Evolutionary conservation across 2,113 vertebrate genomes (phyloP).

Genomic region (Oriolus oriolus): DNA sequence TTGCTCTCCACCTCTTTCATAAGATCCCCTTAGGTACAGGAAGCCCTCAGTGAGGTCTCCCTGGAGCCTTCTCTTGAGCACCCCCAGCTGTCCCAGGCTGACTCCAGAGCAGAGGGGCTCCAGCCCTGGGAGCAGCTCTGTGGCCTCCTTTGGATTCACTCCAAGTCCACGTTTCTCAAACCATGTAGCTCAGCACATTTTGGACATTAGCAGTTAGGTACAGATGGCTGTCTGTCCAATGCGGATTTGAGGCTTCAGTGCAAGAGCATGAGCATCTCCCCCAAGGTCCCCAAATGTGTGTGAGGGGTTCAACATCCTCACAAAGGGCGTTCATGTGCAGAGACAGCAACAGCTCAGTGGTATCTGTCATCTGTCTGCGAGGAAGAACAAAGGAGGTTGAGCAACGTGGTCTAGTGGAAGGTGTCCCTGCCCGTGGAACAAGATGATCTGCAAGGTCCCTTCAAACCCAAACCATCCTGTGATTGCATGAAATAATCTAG

Average conservation of each 20-base stretch:
- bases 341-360: neutral
- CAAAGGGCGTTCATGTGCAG: accelerated
- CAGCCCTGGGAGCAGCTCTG: accelerated
- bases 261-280: neutral
- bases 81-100: neutral
- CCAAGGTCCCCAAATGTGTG: neutral
- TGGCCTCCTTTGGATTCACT: too few species aligned
- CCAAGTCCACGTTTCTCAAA: neutral
- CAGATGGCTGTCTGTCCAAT: neutral
- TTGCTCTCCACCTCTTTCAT: neutral
- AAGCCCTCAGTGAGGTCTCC: neutral
- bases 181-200: accelerated
- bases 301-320: neutral
- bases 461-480: neutral
- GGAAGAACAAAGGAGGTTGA: neutral
- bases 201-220: neutral
- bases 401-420: neutral
- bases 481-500: neutral
- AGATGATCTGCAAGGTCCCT: neutral
- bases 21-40: neutral
- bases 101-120: neutral
- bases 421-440: neutral
- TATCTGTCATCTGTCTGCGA: neutral
- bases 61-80: neutral
- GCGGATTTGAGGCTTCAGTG: neutral